phyloP scores from a whole-genome alignment of 2,888 invertebrate species.

The Microplitis manilae region DNA sequence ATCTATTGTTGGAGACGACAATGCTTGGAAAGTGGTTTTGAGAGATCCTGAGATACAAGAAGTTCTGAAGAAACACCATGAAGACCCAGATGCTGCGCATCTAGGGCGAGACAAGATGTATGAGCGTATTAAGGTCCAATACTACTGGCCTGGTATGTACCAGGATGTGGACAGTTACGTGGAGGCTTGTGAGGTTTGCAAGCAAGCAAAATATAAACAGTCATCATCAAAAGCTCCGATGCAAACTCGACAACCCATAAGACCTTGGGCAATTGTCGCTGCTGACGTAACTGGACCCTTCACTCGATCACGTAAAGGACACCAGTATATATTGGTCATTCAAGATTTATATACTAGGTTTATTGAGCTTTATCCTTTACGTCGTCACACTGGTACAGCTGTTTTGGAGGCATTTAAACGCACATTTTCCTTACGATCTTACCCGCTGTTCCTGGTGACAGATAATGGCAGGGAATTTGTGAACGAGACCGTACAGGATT shows the following conservation, averaged over 20 bases:
- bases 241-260: constrained; percentile 25
- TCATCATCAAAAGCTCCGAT: constrained; percentile 19
- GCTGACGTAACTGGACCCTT: constrained; percentile 36
- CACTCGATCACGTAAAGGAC: constrained; percentile 34
- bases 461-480: too few species aligned
- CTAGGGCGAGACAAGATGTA: constrained; percentile 30
- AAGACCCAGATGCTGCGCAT: constrained; percentile 28
- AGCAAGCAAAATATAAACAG: constrained; percentile 40
- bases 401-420: too few species aligned
- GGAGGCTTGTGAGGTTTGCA: constrained; percentile 21
- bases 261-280: constrained; percentile 41
- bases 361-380: background rate
- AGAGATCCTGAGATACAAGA: too few species aligned
- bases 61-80: constrained; percentile 18
- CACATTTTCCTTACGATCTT: too few species aligned
- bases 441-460: too few species aligned
- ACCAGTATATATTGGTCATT: constrained; percentile 35
- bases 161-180: too few species aligned
- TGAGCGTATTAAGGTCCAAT: constrained; percentile 12
- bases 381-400: too few species aligned
- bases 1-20: too few species aligned
- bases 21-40: too few species aligned
- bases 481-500: too few species aligned
- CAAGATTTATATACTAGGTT: constrained; percentile 43
- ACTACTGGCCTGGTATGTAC: too few species aligned